Conservation (phyloP, 1,140 invertebrate genomes). For the Bombyx mandarina region DNA sequence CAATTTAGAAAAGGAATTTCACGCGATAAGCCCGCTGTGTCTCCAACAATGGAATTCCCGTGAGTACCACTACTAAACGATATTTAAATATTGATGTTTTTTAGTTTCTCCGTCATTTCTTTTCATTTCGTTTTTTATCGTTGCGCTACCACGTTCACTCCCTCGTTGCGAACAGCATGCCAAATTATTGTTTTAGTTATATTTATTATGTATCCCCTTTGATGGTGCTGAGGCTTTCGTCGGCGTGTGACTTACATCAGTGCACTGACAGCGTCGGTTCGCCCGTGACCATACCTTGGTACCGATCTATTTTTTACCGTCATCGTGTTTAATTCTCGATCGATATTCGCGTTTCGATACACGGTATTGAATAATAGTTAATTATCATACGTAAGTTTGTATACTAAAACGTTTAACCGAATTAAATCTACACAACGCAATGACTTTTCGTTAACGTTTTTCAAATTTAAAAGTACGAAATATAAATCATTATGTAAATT, state of each 20-base stretch:
- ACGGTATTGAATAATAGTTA: background rate
- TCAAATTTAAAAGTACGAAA: no score
- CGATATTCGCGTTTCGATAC: slow-evolving; percentile 1
- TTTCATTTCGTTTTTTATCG: slow-evolving; percentile 49
- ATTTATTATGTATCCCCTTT: slow-evolving; percentile 33
- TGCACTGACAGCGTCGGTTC: slow-evolving; percentile 62
- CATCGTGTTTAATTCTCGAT: slow-evolving; percentile 8
- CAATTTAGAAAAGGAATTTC: slow-evolving; percentile 36
- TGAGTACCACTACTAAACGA: slow-evolving; percentile 53
- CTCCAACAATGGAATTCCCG: slow-evolving; percentile 53
- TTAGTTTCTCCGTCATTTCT: slow-evolving; percentile 51
- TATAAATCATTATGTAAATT: no score
- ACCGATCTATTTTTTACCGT: slow-evolving; percentile 60
- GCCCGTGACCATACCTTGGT: slow-evolving; percentile 52
- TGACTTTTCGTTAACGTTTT: no score
- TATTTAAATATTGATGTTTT: slow-evolving; percentile 51
- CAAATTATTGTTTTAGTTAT: slow-evolving; percentile 63
- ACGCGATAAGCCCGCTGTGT: slow-evolving; percentile 39
- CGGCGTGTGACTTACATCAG: slow-evolving; percentile 60
- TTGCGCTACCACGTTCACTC: slow-evolving; percentile 67
- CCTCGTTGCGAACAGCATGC: slow-evolving; percentile 68
- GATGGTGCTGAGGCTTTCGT: slow-evolving; percentile 71
- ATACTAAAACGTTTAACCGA: background rate
- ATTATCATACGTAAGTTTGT: background rate
- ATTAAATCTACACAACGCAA: no score